phyloP scores from a whole-genome alignment of 2,888 invertebrate genomes.

The Stegophylla sp. region DNA sequence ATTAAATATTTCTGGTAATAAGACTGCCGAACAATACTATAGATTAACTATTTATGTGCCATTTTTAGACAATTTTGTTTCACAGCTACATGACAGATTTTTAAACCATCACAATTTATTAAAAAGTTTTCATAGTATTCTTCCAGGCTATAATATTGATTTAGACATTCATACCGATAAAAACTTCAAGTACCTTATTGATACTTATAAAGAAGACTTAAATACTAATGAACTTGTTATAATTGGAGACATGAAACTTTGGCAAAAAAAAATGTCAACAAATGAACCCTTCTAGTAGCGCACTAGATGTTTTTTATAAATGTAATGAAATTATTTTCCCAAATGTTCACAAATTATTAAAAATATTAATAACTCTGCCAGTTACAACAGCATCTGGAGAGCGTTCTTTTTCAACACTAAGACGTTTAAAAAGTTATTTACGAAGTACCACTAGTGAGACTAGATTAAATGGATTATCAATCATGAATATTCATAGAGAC shows the following conservation, averaged over 20 bases:
- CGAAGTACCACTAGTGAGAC: conserved; percentile 2
- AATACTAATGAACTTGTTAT: conserved; percentile 7
- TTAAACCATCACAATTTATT: conserved; percentile 6
- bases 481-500: conserved; percentile 26
- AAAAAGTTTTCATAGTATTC: conserved; percentile 15
- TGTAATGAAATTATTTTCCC: conserved; percentile 11
- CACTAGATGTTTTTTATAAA: conserved; percentile 8
- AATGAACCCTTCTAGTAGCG: background rate
- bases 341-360: conserved; percentile 1
- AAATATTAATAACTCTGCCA: conserved; percentile 19
- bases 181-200: background rate
- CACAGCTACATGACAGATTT: conserved; percentile 5
- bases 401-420: conserved; percentile 12
- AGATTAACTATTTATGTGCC: no score
- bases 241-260: conserved; percentile 11
- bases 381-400: background rate
- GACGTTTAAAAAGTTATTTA: conserved; percentile 13
- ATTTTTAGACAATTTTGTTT: background rate
- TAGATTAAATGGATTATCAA: conserved; percentile 18
- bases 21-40: background rate
- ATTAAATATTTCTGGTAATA: conserved; percentile 2
- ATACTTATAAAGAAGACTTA: conserved; percentile 15
- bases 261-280: conserved; percentile 11
- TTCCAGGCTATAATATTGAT: conserved; percentile 22
- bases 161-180: conserved; percentile 1